Evolutionary conservation across 2,113 vertebrate species (phyloP), one percentile per base, ranked within the genome.

Genomic region (Eptesicus fuscus): DNA sequence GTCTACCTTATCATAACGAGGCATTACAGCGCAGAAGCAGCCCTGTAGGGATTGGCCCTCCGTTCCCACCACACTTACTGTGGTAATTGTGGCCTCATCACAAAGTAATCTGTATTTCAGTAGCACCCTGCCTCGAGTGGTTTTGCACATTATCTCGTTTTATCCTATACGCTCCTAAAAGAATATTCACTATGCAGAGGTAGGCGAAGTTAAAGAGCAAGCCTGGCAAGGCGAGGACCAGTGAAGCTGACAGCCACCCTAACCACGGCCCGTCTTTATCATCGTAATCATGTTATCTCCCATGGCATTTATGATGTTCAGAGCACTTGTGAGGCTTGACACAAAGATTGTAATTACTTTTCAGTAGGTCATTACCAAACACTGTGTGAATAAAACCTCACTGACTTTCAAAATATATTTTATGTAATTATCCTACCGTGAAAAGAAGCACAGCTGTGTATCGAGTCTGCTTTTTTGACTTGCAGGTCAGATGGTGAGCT

Each of bases 271-370:
- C 40, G 40, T 49, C 69, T 61, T 74, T 82, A 32, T 69, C 32
- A 47, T 47, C 35, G 18, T 77, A 37, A 74, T 42, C 44, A 67
- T 42, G 22, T 37, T 37, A 56, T 69, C 69, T 40, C 30, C 30
- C 6, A 5, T 49, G n/a, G 32, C 56, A 56, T 63, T 94, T 92
- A 53, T 91, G 71, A 73, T 90, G 28, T 91, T 91, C 83, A 93
- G 67, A 93, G 79, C 32, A 56, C 53, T 88, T 49, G 23, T 17
- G 74, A 93, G 76, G 47, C 30, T 92, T 87, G 42, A 71, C 40
- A 73, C 74, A 77, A 88, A 89, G 93, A 67, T 91, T 91, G 13
- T 87, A 78, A 73, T 95, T 63, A 92, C 49, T 90, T 91, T 91
- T 91, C 83, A 93, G 86, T 65, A 91, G 74, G 59, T 94, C 17